These are phyloP conservation scores for Bombyx mandarina DNA, from an alignment of 1,140 invertebrate species.

Conservation along the genomic window DNA sequence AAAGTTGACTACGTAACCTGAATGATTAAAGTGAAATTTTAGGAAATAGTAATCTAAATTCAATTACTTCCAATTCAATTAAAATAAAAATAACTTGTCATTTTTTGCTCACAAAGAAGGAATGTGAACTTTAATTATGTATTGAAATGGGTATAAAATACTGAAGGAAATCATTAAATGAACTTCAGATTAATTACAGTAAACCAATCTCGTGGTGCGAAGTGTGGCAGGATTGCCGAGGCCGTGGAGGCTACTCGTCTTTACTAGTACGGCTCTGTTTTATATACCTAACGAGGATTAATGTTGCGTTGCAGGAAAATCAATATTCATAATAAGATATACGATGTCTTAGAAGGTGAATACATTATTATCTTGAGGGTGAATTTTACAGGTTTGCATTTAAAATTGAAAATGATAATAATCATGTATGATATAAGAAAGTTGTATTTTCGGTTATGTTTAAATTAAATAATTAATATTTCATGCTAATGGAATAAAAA, in stretches of 20 bases:
- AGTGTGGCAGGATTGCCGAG: conserved; percentile 39
- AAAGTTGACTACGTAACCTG: conserved; percentile 3
- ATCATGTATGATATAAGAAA: too few species aligned
- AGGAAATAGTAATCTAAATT: too few species aligned
- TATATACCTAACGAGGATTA: conserved; percentile 53
- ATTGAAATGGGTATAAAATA: conserved; percentile 64
- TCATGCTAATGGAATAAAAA: too few species aligned
- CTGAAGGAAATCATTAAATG: conserved; percentile 71
- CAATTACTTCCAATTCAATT: too few species aligned
- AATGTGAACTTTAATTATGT: too few species aligned
- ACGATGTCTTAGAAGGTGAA: conserved; percentile 48
- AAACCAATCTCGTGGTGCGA: conserved; percentile 48
- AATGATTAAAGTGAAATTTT: not conserved
- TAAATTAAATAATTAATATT: too few species aligned
- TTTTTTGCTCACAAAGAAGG: too few species aligned
- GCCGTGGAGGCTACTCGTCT: conserved; percentile 63
- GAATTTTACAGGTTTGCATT: conserved; percentile 22
- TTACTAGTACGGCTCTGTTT: conserved; percentile 29
- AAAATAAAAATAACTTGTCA: too few species aligned
- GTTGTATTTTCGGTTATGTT: too few species aligned
- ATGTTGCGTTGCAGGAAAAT: conserved; percentile 44
- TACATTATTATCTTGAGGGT: conserved; percentile 27
- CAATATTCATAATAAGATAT: conserved; percentile 69
- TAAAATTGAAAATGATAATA: not conserved
- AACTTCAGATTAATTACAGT: conserved; percentile 68